Percentiles rank a stretch among this genome's conserved stretches.
phyloP scores from a whole-genome alignment of 2,888 invertebrate genomes.

The Uropetala carovei region DNA sequence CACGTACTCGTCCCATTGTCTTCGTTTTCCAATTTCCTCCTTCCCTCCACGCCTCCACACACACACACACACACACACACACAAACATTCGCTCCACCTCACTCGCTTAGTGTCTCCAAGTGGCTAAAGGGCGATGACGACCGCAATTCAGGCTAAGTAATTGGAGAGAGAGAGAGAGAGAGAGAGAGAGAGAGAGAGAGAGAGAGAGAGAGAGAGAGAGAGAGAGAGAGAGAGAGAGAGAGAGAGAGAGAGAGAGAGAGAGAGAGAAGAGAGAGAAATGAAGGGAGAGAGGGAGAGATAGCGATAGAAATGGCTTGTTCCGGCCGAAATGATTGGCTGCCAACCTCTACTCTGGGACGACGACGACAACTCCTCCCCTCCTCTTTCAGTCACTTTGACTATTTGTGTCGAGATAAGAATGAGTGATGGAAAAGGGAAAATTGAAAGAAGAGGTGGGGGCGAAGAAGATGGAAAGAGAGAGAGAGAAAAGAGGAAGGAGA shows the following conservation, averaged over 20 bases:
- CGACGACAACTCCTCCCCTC: background rate
- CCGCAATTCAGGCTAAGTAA: constrained; percentile 21
- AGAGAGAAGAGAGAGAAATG: too few relatives aligned
- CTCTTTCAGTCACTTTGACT: background rate
- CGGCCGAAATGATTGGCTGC: constrained; percentile 11
- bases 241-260: background rate
- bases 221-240: background rate
- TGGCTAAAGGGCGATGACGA: background rate
- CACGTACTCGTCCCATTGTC: background rate
- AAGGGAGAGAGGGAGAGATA: too few relatives aligned
- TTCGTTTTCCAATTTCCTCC: background rate
- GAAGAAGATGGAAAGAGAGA: background rate
- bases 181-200: too few relatives aligned
- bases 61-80: too few relatives aligned
- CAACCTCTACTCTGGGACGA: background rate
- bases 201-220: too few relatives aligned
- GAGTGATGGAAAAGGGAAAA: background rate
- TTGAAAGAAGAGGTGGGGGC: background rate
- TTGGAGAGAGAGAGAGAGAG: background rate
- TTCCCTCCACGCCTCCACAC: too few relatives aligned
- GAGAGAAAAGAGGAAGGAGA: too few relatives aligned
- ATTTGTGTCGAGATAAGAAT: background rate
- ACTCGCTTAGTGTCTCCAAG: background rate
- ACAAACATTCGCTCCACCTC: background rate
- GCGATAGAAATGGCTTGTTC: background rate